These are phyloP conservation scores for Drosophila leonis DNA, from an alignment of 2,888 invertebrate genomes.

Conservation along the genomic window DNA sequence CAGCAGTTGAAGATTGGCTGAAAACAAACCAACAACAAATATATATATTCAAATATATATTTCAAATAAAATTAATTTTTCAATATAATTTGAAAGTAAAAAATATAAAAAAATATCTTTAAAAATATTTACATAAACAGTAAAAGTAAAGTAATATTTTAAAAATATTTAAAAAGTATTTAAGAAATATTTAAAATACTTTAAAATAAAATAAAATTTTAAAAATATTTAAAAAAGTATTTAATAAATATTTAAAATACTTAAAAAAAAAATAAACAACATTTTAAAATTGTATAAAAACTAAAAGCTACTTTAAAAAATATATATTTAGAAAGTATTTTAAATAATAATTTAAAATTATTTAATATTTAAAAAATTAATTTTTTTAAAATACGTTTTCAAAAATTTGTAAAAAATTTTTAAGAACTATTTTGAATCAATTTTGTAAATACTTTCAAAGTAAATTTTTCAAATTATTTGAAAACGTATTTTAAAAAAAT, in stretches of 20 bases:
- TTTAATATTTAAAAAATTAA: too few relatives aligned
- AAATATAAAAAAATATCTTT: neutral
- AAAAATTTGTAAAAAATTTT: too few relatives aligned
- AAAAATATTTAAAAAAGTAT: neutral
- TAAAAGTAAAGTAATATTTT: neutral
- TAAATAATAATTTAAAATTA: neutral
- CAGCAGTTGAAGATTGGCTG: conserved; percentile 55
- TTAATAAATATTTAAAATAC: too few relatives aligned
- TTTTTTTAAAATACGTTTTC: too few relatives aligned
- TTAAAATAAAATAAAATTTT: neutral
- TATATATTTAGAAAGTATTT: neutral
- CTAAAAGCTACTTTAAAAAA: too few relatives aligned
- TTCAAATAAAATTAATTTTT: too few relatives aligned
- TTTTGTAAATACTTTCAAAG: too few relatives aligned
- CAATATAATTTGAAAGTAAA: too few relatives aligned
- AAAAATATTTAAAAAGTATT: neutral
- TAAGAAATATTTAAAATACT: neutral
- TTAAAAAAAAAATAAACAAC: too few relatives aligned
- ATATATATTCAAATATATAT: conserved; percentile 11
- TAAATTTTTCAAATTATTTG: too few relatives aligned
- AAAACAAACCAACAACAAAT: neutral
- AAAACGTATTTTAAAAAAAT: too few relatives aligned
- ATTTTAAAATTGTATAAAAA: neutral
- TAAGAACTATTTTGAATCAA: too few relatives aligned
- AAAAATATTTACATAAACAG: neutral